Conservation (phyloP, 2,888 invertebrate species). For the Tineola bisselliella region DNA sequence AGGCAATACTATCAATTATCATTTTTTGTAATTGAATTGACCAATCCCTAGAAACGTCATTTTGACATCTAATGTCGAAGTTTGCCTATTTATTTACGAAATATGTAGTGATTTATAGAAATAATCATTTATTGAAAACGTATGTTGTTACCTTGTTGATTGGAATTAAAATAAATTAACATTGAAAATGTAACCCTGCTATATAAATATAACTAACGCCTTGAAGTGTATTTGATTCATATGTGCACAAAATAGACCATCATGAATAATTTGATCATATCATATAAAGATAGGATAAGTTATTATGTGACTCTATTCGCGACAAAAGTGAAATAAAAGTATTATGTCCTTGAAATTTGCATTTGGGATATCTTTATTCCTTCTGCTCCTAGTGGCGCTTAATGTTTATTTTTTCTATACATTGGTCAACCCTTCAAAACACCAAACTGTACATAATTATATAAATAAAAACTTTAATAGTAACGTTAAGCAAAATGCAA, state of each 20-base stretch:
- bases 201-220: neutral
- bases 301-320: neutral
- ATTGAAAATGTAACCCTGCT: neutral
- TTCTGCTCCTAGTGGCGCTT: constrained; percentile 45
- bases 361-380: constrained; percentile 52
- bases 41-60: too few relatives aligned
- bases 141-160: neutral
- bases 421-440: constrained; percentile 27
- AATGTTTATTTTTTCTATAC: constrained; percentile 58
- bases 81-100: too few relatives aligned
- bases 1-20: too few relatives aligned
- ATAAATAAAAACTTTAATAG: neutral
- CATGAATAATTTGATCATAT: neutral
- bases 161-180: neutral
- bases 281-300: neutral
- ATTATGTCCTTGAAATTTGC: constrained; percentile 55
- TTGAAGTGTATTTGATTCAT: neutral
- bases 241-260: neutral
- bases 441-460: neutral
- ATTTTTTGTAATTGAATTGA: too few relatives aligned
- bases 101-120: too few relatives aligned
- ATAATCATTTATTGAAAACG: neutral
- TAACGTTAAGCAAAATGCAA: constrained; percentile 26
- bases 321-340: neutral
- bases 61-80: too few relatives aligned